phyloP scores from a whole-genome alignment of 2,888 invertebrate species.

The Plebejus melissa region DNA sequence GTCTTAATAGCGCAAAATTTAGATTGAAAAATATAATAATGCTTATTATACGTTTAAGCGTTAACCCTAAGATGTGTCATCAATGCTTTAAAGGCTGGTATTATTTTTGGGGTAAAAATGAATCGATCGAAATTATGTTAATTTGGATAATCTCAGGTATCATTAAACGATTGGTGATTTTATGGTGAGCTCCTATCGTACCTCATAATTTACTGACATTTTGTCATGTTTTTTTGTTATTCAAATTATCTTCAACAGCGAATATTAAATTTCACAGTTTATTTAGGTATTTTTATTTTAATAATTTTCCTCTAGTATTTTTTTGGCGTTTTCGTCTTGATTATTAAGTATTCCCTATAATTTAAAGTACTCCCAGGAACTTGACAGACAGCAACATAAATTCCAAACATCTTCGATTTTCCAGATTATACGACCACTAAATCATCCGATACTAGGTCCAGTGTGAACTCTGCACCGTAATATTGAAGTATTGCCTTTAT shows the following conservation, averaged over 20 bases:
- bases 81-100: constrained; percentile 5
- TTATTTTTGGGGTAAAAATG: constrained; percentile 1
- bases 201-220: background rate
- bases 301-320: background rate
- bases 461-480: constrained; percentile 75
- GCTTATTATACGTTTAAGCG: constrained; percentile 20
- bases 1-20: constrained; percentile 28
- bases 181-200: background rate
- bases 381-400: background rate
- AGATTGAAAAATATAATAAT: constrained; percentile 26
- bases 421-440: constrained; percentile 69
- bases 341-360: background rate
- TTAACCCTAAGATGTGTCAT: constrained; percentile 22
- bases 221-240: background rate
- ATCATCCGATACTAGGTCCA: constrained; percentile 66
- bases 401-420: constrained; percentile 57
- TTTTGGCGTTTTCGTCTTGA: background rate
- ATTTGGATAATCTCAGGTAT: constrained; percentile 6
- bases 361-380: background rate
- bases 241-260: background rate
- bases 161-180: background rate
- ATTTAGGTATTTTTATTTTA: no score
- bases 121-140: constrained; percentile 5
- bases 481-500: constrained; percentile 69
- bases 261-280: background rate